Base-by-base conservation (phyloP, 1,140 invertebrate genomes). In the Bombus polaris region DNA sequence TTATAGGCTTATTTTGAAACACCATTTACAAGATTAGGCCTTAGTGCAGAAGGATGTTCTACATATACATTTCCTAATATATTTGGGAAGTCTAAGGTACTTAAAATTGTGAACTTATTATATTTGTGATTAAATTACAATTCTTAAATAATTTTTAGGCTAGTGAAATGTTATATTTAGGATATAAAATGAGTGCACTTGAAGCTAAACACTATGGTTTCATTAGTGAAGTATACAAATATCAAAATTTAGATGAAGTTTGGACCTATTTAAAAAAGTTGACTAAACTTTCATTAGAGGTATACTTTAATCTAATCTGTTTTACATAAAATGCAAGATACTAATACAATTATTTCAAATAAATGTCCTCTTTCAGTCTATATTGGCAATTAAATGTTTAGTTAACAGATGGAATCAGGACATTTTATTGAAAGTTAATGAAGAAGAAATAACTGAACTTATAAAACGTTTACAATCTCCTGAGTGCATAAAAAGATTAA, bases 41-140 rank as follows among this genome's bases (percentile, higher is more conserved):
- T 99, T 78, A 96, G 97, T 81, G 96, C 98, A 25, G 98, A 99
- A 96, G 98, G 97, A 28, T 97, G 98, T 92, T 98, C 98, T 13
- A 97, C 97, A 22, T 97, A 97, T 89, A 97, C 96, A 57, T 99
- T 99, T 93, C 98, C 98, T 1, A 96, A 95, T 91, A 94, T 99
- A 53, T 96, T 99, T 95, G 99, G 99, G 42, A 94, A 95, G 28
- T 96, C 96, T 68, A 98, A 97, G 95, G 97, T 97, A 95, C 92
- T 76, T 89, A 80, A 65, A 42, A 13, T 57, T 70, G 3, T 28
- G 10, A 9, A 37, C 1, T 66, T n/a, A 15, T 77, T 39, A 87
- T 65, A 18, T 2, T 83, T 81, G 6, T 53, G 12, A 86, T 66
- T 47, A 66, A 42, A 81, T 78, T 82, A 28, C 35, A 71, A 76